These are phyloP conservation scores for Fregata magnificens DNA, from an alignment of 2,113 vertebrate species.

Conservation along the genomic window DNA sequence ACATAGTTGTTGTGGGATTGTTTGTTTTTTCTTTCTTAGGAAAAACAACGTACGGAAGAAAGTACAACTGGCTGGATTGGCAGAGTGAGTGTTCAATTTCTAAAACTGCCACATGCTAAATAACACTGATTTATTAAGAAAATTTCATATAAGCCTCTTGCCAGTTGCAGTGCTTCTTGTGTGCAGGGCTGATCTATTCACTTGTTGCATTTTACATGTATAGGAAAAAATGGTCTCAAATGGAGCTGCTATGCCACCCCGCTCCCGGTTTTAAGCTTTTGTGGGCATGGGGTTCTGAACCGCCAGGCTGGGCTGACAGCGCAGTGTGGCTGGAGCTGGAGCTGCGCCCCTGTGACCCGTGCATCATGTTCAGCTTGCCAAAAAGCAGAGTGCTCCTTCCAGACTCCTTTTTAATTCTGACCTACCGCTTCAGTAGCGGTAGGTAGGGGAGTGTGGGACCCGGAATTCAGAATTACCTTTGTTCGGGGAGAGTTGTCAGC, in stretches of 20 bases:
- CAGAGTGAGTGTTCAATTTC: constrained; percentile 82
- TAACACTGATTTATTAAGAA: neutral
- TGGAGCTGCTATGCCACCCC: fast-evolving
- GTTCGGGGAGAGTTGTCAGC: neutral
- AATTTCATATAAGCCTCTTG: neutral
- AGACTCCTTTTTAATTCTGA: neutral
- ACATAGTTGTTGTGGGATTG: neutral
- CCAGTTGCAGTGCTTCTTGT: neutral
- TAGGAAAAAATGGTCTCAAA: neutral
- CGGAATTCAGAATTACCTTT: neutral
- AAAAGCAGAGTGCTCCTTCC: neutral
- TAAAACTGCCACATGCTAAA: neutral
- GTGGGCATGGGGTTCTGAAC: neutral
- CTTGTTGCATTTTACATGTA: neutral
- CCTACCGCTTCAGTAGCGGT: neutral
- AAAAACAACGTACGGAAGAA: constrained; percentile 68
- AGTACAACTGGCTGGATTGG: constrained; percentile 93
- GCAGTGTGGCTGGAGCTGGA: neutral
- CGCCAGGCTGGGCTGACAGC: neutral
- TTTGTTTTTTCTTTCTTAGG: constrained; percentile 46
- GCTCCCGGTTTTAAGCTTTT: neutral
- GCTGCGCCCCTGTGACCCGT: neutral
- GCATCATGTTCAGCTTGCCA: neutral
- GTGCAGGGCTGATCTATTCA: neutral
- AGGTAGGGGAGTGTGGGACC: neutral